These are phyloP conservation scores for Gryon sp. DNA, from an alignment of 1,140 invertebrate species.

Conservation along the genomic window DNA sequence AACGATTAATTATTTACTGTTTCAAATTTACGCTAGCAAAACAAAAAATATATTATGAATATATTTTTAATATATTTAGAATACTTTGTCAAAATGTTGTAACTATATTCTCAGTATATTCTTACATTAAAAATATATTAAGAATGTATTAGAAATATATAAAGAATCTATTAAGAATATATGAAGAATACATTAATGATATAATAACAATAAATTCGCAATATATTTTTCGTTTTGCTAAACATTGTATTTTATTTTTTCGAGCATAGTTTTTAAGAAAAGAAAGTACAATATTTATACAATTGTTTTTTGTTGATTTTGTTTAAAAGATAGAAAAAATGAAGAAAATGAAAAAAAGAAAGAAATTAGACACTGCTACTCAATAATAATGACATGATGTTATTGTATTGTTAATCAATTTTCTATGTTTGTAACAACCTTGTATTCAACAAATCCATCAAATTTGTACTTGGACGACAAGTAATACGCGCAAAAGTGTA, in stretches of 20 bases:
- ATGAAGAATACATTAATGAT: no score
- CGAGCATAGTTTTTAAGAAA: slow-evolving; percentile 20
- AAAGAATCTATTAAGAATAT: no score
- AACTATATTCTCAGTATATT: no score
- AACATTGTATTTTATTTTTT: no score
- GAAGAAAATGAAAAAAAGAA: background rate
- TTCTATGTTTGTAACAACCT: slow-evolving; percentile 33
- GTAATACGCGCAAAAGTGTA: slow-evolving; percentile 15
- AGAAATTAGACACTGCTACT: background rate
- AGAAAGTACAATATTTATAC: background rate
- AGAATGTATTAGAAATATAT: no score
- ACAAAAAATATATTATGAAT: no score
- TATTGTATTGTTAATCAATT: slow-evolving; percentile 21
- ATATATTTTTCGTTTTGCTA: no score
- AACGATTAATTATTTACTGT: slow-evolving; percentile 24
- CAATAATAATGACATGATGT: background rate
- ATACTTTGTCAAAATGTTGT: slow-evolving; percentile 13
- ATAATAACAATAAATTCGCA: no score
- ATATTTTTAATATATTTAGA: no score
- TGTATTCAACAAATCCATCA: background rate
- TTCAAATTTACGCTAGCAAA: no score
- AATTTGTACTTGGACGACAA: slow-evolving; percentile 12
- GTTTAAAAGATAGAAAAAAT: background rate
- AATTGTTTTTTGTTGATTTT: slow-evolving; percentile 26
- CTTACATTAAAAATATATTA: no score